phyloP scores from a whole-genome alignment of 2,797 vertebrate species.

The Molossus alvarezi region DNA sequence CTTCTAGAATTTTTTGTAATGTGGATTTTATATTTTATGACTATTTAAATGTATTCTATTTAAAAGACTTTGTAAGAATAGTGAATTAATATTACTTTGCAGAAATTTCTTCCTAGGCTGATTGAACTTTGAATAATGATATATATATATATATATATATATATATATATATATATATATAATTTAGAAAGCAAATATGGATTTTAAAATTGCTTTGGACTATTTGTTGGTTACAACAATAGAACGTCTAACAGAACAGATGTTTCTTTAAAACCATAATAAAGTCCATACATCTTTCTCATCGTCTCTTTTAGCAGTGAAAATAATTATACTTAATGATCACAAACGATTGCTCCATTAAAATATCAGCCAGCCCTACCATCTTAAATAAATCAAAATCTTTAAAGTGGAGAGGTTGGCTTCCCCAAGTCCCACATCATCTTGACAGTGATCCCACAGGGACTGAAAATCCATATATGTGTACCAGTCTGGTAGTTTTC shows the following conservation, averaged over 20 bases:
- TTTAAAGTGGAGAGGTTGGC: background rate
- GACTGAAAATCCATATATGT: background rate
- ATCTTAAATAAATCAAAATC: conserved; percentile 38
- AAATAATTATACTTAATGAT: conserved; percentile 50
- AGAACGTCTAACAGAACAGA: background rate
- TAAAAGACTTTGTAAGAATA: conserved; percentile 52
- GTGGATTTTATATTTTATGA: background rate
- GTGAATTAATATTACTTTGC: background rate
- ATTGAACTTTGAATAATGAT: conserved; percentile 53
- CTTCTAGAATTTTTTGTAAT: background rate
- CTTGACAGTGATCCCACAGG: background rate
- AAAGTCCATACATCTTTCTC: conserved; percentile 28
- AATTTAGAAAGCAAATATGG: conserved; percentile 42
- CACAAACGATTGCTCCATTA: background rate
- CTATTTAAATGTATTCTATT: conserved; percentile 61
- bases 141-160: background rate
- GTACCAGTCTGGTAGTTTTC: background rate
- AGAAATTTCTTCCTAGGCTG: conserved; percentile 9
- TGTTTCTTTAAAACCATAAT: conserved; percentile 27
- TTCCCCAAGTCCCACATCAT: background rate
- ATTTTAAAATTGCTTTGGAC: conserved; percentile 59
- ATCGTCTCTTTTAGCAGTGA: background rate
- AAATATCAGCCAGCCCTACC: background rate
- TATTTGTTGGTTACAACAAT: background rate
- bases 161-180: background rate